Evolutionary conservation across 2,888 invertebrate genomes (phyloP).

Genomic region (Lacanobia oleracea): DNA sequence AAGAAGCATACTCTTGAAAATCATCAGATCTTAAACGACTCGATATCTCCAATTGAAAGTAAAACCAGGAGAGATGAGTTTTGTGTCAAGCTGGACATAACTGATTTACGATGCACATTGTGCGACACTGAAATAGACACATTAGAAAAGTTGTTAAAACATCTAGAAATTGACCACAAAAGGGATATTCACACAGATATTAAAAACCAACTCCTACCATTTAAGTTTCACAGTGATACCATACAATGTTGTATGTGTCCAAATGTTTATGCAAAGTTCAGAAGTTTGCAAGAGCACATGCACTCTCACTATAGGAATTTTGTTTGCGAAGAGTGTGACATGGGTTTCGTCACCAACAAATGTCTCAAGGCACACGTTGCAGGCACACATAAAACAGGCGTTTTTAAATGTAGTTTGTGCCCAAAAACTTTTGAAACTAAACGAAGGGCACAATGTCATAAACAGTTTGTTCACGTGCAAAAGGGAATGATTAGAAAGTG

Average conservation of each 20-base stretch:
- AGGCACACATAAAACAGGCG: conserved; percentile 64
- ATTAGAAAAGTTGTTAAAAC: conserved; percentile 42
- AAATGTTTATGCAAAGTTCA: conserved; percentile 72
- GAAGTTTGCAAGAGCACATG: conserved; percentile 76
- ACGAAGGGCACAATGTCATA: conserved; percentile 76
- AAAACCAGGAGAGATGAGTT: background rate
- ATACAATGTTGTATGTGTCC: conserved; percentile 74
- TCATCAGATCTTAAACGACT: conserved; percentile 52
- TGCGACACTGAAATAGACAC: conserved; percentile 27
- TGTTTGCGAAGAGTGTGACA: conserved; percentile 74
- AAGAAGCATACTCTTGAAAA: conserved; percentile 69
- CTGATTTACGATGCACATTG: conserved; percentile 33
- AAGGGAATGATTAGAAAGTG: conserved; percentile 62
- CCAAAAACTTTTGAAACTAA: conserved; percentile 79
- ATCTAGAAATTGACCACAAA: conserved; percentile 53
- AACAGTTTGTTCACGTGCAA: conserved; percentile 62
- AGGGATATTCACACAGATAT: conserved; percentile 36
- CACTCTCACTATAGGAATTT: conserved; percentile 77
- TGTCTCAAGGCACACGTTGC: conserved; percentile 13
- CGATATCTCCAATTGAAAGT: background rate
- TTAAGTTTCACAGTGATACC: conserved; percentile 73
- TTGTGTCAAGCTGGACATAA: conserved; percentile 34
- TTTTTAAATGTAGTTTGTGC: conserved; percentile 76
- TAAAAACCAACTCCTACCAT: conserved; percentile 77
- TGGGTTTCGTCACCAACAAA: conserved; percentile 39